Percentiles rank a stretch among this genome's conserved stretches.
These are phyloP conservation scores for Plutomurus gul DNA, from an alignment of 1,140 invertebrate species.

Conservation along the genomic window DNA sequence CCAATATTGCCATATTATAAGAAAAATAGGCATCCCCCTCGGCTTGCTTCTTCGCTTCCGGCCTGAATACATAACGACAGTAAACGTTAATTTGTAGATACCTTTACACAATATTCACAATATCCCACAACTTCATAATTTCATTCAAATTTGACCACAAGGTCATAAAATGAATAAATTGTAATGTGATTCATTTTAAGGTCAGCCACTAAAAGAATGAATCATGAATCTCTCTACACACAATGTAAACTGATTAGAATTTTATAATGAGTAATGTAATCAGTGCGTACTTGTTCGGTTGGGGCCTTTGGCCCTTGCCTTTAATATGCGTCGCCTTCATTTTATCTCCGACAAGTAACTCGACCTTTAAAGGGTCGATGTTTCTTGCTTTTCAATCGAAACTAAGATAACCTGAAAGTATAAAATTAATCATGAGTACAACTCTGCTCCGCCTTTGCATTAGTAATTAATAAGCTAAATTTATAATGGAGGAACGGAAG, in stretches of 20 bases:
- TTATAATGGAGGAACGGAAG: too few species aligned
- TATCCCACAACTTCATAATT: too few species aligned
- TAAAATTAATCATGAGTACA: neutral
- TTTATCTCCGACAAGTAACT: neutral
- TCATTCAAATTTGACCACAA: too few species aligned
- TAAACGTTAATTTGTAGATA: too few species aligned
- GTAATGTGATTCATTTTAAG: too few species aligned
- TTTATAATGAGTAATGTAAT: neutral
- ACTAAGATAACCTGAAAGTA: neutral
- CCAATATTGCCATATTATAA: conserved; percentile 51
- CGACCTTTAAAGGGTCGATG: conserved; percentile 5
- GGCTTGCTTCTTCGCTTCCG: neutral
- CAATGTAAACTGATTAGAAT: neutral
- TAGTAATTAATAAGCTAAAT: too few species aligned
- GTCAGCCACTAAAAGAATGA: too few species aligned
- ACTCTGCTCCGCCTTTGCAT: too few species aligned
- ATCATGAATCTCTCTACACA: too few species aligned
- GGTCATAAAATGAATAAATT: too few species aligned
- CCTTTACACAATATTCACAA: too few species aligned
- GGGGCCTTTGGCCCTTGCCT: conserved; percentile 35
- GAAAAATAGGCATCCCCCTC: conserved; percentile 43
- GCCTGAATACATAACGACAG: too few species aligned
- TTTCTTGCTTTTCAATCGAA: neutral
- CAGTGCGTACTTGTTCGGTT: conserved; percentile 26
- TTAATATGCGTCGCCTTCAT: conserved; percentile 36